Conservation (phyloP, 2,113 vertebrate genomes). For the Ctenomys sociabilis region DNA sequence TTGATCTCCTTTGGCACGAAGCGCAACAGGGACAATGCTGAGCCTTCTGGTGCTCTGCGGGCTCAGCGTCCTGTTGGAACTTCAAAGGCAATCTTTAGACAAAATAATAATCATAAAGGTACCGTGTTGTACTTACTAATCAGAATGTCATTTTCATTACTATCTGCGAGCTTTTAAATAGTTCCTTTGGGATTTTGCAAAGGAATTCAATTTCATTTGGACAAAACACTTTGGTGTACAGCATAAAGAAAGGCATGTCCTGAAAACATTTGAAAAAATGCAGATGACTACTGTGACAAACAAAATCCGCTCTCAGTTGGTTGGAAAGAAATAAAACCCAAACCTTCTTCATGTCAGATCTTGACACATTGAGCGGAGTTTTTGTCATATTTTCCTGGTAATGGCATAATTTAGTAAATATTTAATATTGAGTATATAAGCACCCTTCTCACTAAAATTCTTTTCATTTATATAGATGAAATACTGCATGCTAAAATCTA, state of each 20-base stretch:
- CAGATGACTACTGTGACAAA: neutral
- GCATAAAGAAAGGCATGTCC: conserved; percentile 16
- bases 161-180: conserved; percentile 57
- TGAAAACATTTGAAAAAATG: conserved; percentile 42
- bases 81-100: conserved; percentile 57
- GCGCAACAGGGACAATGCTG: neutral
- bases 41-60: neutral
- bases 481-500: neutral
- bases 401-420: neutral
- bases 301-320: neutral
- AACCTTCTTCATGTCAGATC: neutral
- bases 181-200: conserved; percentile 55
- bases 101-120: conserved; percentile 48
- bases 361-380: neutral
- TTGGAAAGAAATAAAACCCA: neutral
- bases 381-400: neutral
- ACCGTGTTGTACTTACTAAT: conserved; percentile 52
- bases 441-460: neutral
- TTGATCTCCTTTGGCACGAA: conserved; percentile 65
- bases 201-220: conserved; percentile 44
- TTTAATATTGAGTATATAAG: neutral
- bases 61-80: conserved; percentile 18
- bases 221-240: conserved; percentile 44
- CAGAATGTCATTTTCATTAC: conserved; percentile 66
- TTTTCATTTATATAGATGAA: neutral